These are phyloP conservation scores for Synanthedon andrenaeformis DNA, from an alignment of 2,888 invertebrate species.

Conservation along the genomic window DNA sequence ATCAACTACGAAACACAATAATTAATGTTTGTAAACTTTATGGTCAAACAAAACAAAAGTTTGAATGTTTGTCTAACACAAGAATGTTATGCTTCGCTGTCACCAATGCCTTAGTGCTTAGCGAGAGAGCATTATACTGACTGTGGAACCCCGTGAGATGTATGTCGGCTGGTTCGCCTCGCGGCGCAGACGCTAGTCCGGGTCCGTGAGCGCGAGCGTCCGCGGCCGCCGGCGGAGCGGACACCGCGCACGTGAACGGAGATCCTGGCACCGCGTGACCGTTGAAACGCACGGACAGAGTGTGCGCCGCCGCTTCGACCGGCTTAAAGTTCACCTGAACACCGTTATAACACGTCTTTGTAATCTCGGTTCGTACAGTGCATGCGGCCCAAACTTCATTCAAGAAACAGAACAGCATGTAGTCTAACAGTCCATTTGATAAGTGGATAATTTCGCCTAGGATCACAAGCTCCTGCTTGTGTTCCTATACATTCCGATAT, in stretches of 20 bases:
- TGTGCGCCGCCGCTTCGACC: constrained; percentile 91
- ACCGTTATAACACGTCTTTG: background rate
- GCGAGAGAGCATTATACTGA: constrained; percentile 17
- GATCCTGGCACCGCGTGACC: constrained; percentile 87
- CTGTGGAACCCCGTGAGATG: constrained; percentile 57
- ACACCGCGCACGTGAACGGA: constrained; percentile 91
- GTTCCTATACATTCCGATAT: no score
- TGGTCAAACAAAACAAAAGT: no score
- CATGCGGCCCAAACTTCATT: no score
- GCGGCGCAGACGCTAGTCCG: constrained; percentile 45
- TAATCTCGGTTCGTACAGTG: no score
- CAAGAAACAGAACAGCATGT: no score
- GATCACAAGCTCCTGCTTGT: no score
- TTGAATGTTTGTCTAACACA: no score
- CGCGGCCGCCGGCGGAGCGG: constrained; percentile 52
- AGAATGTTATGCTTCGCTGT: no score
- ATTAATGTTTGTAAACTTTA: no score
- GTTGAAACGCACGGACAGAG: constrained; percentile 87
- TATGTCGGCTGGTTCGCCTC: constrained; percentile 53
- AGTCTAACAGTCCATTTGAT: background rate
- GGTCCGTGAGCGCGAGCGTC: constrained; percentile 57
- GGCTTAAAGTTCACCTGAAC: constrained; percentile 92
- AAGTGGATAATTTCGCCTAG: no score
- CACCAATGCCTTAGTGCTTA: no score
- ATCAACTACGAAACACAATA: no score